Evolutionary conservation across 1,140 invertebrate genomes (phyloP), one percentile per base, ranked within the genome.

Genomic region (Meloidogyne exigua): DNA sequence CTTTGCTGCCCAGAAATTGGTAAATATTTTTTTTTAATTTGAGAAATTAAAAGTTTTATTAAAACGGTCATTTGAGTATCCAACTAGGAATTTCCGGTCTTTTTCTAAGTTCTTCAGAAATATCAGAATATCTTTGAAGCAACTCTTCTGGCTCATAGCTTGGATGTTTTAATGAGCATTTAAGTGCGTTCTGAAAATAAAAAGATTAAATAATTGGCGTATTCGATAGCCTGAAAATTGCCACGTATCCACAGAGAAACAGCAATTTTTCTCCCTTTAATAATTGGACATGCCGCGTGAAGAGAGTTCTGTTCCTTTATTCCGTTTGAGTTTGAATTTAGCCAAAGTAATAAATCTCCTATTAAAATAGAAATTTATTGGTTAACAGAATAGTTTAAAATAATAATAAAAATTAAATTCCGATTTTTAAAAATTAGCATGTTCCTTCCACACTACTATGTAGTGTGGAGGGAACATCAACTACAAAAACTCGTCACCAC

Each of bases 1-100:
- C 80, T 87, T 1, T 87, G 85, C 71, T 87, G 85, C 64, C 86
- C 83, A 73, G 84, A 83, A n/a, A 71, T 87, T 26, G 85, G 85
- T 87, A 75, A 76, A 15, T 57, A 18, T 26, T 7, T 12, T 26
- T 70, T 75, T 76, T 57, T 18, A 39, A 26, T 44, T 39, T 70
- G 42, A 39, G 5, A 57, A 57, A 9, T 9, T 7, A 57, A 57
- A 57, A 49, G 13, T 49, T 2, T 3, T 32, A 32, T 2, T 9
- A 39, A 39, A 39, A 39, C 4, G 36, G 36, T 74, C 15, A 66
- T 11, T 76, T 42, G 13, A 77, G n/a, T 25, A 77, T 57, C 73
- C 72, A 78, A n/a, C 18, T 26, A 26, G 76, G 73, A 2, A 78
- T 78, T 23, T 74, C 25, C 68, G 76, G 76, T 15, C 76, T 68